phyloP scores from a whole-genome alignment of 1,140 invertebrate species.

The Megalonaias nervosa region DNA sequence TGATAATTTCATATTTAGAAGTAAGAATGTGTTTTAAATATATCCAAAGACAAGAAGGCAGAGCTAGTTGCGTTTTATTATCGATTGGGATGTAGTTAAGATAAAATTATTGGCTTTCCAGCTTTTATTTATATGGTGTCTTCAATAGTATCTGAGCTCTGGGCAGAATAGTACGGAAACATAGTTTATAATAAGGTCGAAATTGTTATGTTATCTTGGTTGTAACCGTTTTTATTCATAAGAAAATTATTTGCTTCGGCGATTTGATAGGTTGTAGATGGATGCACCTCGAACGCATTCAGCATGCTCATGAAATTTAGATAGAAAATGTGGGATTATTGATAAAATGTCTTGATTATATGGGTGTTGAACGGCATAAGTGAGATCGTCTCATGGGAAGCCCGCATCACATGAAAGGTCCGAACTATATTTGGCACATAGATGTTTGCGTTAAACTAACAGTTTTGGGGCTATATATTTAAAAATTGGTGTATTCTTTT shows the following conservation, averaged over 20 bases:
- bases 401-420: slow-evolving; percentile 47
- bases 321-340: slow-evolving; percentile 16
- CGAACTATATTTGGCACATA: slow-evolving; percentile 62
- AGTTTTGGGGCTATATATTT: slow-evolving; percentile 59
- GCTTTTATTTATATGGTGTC: no score
- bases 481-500: slow-evolving; percentile 57
- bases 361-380: slow-evolving; percentile 19
- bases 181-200: neutral
- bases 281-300: slow-evolving; percentile 29
- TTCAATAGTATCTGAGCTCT: no score
- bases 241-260: slow-evolving; percentile 6
- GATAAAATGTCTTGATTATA: slow-evolving; percentile 36
- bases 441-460: slow-evolving; percentile 67
- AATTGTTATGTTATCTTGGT: neutral
- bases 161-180: no score
- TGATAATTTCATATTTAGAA: no score
- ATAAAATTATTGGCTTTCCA: no score
- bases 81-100: no score
- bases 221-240: slow-evolving; percentile 10
- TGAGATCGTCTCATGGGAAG: slow-evolving; percentile 32
- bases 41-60: no score
- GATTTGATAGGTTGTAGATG: slow-evolving; percentile 23
- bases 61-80: no score
- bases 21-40: no score
- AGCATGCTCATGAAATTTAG: neutral